Percentiles rank a stretch among this genome's conserved stretches.
Conservation (phyloP, 2,797 vertebrate species). For the Taeniopygia guttata region DNA sequence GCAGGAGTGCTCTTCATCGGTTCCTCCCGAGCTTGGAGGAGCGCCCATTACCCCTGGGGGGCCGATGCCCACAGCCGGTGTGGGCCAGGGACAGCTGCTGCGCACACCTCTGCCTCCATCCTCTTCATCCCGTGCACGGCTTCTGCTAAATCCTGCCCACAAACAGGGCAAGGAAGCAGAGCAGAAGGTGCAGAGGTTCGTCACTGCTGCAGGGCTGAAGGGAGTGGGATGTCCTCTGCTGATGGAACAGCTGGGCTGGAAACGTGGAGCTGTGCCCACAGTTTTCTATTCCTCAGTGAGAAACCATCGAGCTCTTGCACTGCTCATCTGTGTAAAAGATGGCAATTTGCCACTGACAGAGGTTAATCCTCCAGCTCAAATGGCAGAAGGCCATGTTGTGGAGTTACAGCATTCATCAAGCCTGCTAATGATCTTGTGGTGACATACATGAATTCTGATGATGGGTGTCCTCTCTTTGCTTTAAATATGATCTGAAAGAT, state of each 20-base stretch:
- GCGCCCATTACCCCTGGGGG: background rate
- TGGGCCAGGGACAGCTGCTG: background rate
- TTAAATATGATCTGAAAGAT: background rate
- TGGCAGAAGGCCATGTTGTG: background rate
- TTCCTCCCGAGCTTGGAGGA: background rate
- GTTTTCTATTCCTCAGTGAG: background rate
- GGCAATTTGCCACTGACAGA: background rate
- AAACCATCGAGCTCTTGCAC: background rate
- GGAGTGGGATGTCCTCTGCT: background rate
- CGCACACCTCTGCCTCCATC: accelerated
- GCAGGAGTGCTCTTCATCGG: background rate
- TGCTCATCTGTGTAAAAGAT: background rate
- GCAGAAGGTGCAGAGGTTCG: background rate
- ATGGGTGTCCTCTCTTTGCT: background rate
- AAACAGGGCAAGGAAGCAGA: background rate
- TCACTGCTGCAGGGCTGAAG: background rate
- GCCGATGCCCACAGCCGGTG: accelerated
- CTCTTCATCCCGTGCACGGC: background rate
- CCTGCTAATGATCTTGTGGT: background rate
- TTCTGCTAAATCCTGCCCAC: background rate
- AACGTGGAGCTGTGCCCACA: accelerated
- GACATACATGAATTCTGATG: background rate
- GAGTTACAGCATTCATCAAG: background rate
- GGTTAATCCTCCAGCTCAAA: background rate
- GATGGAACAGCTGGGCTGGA: background rate